Evolutionary conservation across 1,140 invertebrate genomes (phyloP), one percentile per base, ranked within the genome.

Genomic region (Ceratina australensis): DNA sequence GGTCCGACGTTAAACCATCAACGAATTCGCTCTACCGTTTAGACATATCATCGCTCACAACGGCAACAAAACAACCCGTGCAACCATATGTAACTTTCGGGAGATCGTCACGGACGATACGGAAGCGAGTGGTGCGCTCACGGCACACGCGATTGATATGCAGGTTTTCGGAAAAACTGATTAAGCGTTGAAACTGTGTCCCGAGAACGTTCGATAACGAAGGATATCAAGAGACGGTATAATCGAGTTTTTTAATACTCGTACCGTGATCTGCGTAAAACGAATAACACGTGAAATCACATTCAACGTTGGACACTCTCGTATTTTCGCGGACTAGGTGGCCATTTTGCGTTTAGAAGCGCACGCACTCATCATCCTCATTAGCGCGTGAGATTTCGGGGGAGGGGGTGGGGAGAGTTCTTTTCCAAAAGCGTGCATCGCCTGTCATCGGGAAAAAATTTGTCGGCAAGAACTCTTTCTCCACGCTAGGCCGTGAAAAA

Each of bases 391-490:
- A 64, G 79, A 67, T 71, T 75, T 74, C 75, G 61, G 72, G 80
- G 82, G 82, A 78, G 82, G 72, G 80, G 82, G 82, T 79, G 82
- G 81, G 83, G 83, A 84, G 80, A 86, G 73, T 76, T 82, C 87
- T 87, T 87, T 88, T 87, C 88, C 85, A 89, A 88, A 89, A 88
- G 75, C 75, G 88, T 88, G 87, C 81, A 81, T 79, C 67, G 75
- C 63, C 79, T 88, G 86, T 89, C 87, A 88, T 79, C 78, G 73
- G 60, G 80, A 82, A 85, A 86, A 84, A 86, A 83, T 78, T 82
- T 61, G 59, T 81, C 59, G 72, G 79, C 78, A 57, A 85, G 72
- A 67, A 78, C 22, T 47, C 56, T 68, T 75, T 71, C 33, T 60
- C 12, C 22, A 22, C 28, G 5, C 49, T 63, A 20, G 56, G 20